Base-by-base conservation (phyloP, 2,797 vertebrate genomes). In the Falco novaeseelandiae region DNA sequence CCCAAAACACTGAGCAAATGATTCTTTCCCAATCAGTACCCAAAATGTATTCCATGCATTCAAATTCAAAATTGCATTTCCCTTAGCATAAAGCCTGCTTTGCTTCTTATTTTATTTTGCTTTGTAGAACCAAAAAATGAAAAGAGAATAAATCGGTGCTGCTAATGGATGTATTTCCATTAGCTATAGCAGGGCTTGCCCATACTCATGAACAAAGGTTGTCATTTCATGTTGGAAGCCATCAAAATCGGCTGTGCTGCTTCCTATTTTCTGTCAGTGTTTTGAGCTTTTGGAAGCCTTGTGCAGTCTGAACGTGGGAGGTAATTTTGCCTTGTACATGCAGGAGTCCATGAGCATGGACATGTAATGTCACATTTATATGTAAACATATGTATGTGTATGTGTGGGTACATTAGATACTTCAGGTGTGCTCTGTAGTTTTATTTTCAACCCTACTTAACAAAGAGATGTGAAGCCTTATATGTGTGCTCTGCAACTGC, bases 281-380 rank as follows among this genome's bases (percentile, higher is more conserved):
- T 82, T 36, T 30, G 44, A 55, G 55, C 12, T 74, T 66, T 59
- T 57, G 13, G 25, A 73, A 67, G 16, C 18, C n/a, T 40, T 36
- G 4, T 38, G 8, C 22, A 34, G 20, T 5, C 17, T 36, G 36
- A 38, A 58, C 18, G 7, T 21, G 51, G n/a, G 2, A 23, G 14
- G 14, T 20, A 21, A 55, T 73, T 80, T 38, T 70, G n/a, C 6
- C 3, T 5, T 13, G 5, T 19, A 11, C 1, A 0, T n/a, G 8
- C 38, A 70, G 63, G 6, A 8, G 6, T 79, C 29, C 20, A 8
- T 46, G 5, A 86, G 14, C 44, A 25, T 0, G 1, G 54, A 23
- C 14, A 4, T 5, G 4, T 23, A 42, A 73, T n/a, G 10, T 26
- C 46, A 49, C 15, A 20, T 8, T 32, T 46, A 46, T 66, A 18